Conservation (phyloP, 2,797 vertebrate genomes). For the Lateolabrax maculatus region DNA sequence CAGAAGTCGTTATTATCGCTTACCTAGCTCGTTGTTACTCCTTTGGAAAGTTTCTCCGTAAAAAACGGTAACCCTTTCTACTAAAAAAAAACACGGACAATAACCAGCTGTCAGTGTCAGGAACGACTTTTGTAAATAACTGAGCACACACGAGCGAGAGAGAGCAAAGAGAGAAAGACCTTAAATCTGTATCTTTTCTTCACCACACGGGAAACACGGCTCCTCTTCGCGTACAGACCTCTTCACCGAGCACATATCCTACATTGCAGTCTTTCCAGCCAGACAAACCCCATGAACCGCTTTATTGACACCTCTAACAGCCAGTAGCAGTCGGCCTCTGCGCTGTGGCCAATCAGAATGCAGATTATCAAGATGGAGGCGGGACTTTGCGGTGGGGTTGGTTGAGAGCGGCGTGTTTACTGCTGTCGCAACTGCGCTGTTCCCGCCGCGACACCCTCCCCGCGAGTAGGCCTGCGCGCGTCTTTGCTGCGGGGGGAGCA, state of each 20-base stretch:
- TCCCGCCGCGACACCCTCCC: conserved; percentile 57
- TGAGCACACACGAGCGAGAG: conserved; percentile 1
- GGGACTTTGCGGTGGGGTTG: conserved; percentile 37
- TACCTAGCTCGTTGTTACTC: conserved; percentile 65
- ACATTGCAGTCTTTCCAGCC: conserved; percentile 66
- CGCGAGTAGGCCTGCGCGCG: rapidly evolving
- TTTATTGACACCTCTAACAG: conserved; percentile 63
- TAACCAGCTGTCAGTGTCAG: conserved; percentile 1
- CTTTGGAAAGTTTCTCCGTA: conserved; percentile 58
- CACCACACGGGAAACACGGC: conserved; percentile 48
- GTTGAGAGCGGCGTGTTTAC: conserved; percentile 75
- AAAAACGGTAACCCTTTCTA: not conserved
- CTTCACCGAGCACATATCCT: conserved; percentile 31
- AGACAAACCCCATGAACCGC: conserved; percentile 36
- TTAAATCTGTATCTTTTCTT: not conserved
- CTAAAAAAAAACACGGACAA: conserved; percentile 21
- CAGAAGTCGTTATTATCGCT: conserved; percentile 54
- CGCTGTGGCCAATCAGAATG: conserved; percentile 63
- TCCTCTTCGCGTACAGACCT: not conserved
- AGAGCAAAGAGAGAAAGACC: not conserved
- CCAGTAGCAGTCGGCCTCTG: conserved; percentile 26
- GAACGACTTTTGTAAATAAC: not conserved
- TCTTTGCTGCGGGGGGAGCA: conserved; percentile 62
- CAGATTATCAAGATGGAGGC: conserved; percentile 23
- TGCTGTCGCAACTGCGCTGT: conserved; percentile 75